Evolutionary conservation across 2,888 invertebrate genomes (phyloP).

Genomic region (Phortica magna): DNA sequence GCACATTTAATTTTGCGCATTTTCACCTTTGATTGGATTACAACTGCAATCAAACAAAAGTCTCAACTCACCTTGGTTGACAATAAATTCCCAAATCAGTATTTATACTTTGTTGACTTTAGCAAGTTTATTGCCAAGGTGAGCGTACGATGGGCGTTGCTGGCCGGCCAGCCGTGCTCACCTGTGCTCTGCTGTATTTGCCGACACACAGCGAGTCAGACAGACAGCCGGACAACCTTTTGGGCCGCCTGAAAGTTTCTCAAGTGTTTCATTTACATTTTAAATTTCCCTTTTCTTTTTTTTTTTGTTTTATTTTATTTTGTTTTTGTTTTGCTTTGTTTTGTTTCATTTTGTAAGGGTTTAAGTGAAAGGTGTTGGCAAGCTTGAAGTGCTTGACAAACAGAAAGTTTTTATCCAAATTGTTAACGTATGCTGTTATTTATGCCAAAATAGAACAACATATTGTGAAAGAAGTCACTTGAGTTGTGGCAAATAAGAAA

Average conservation of each 20-base stretch:
- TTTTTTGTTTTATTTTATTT: not conserved
- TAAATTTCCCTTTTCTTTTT: not conserved
- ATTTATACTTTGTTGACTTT: conserved; percentile 6
- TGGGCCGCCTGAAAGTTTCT: conserved; percentile 6
- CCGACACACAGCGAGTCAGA: not conserved
- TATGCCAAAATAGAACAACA: not conserved
- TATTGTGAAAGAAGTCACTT: not conserved
- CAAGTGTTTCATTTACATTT: conserved; percentile 10
- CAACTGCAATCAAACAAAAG: not conserved
- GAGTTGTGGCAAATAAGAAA: not conserved
- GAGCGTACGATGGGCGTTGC: too few relatives aligned
- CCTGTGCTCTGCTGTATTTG: too few relatives aligned
- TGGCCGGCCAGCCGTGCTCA: too few relatives aligned
- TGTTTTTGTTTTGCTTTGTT: not conserved
- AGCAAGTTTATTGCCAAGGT: too few relatives aligned
- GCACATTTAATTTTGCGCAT: not conserved
- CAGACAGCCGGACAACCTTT: not conserved
- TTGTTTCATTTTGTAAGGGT: conserved; percentile 4
- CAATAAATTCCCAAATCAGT: not conserved
- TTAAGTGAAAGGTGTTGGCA: not conserved
- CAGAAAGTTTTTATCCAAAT: not conserved
- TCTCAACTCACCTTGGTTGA: not conserved
- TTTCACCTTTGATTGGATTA: conserved; percentile 12
- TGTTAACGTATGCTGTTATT: not conserved
- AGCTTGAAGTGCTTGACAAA: conserved; percentile 15